Base-by-base conservation (phyloP, 2,113 vertebrate species). In the Poecilia latipinna region DNA sequence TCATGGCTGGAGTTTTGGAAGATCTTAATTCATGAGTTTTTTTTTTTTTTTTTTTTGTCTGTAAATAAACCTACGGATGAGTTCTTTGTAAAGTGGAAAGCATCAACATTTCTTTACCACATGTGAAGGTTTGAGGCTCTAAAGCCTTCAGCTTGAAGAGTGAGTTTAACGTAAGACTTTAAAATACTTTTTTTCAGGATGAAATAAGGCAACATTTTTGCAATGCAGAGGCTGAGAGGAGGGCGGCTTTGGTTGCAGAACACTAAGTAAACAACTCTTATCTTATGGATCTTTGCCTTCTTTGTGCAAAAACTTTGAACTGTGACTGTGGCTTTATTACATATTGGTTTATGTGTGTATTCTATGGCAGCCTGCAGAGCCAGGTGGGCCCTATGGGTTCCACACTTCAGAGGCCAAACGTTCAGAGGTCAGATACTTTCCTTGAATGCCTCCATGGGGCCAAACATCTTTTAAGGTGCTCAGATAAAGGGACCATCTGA, bases 351-450 rank as follows among this genome's bases (percentile, higher is more conserved):
- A 42, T 74, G 57, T 71, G 74, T 70, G 12, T 15, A 5, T 57
- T 70, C 4, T 77, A 66, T 79, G 76, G 4, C 37, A 32, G 32
- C 69, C 33, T n/a, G 3, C 48, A 33, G 72, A 76, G 48, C 82
- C 87, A 83, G 84, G 84, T 90, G 83, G 33, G 2, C 8, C 6
- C 29, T 69, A 12, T 65, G 29, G 77, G 62, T 79, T 78, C 57
- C 37, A 68, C 72, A 19, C 32, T 71, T 72, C 54, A 70, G 68
- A 80, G 29, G 69, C 51, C 65, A 64, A 68, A 32, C 64, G 87
- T 84, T 87, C 73, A 87, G 82, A 89, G 86, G 72, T 90, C 77
- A 31, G 67, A 51, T 42, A 37, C 66, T 67, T 72, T 76, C 63
- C 37, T 15, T 12, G 19, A 48, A 62, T 66, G 1, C 68, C 75